These are phyloP conservation scores for Aphrocallistes beatrix DNA, from an alignment of 37 sponge, comb jelly and placozoan species.

Conservation along the genomic window DNA sequence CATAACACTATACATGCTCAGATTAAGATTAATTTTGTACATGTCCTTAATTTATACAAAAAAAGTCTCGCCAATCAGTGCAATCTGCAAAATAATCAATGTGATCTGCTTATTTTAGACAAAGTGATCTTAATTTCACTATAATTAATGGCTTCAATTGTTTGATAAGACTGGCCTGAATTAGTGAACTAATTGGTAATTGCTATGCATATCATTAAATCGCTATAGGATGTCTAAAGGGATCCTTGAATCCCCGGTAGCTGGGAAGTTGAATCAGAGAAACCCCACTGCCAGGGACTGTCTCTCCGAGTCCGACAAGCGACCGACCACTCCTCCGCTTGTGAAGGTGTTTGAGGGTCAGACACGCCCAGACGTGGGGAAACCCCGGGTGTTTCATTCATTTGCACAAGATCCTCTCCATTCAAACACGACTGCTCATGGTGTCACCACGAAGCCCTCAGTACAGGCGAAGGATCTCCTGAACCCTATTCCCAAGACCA, in stretches of 20 bases:
- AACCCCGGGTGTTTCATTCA: constrained; percentile 32
- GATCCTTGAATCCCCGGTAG: background rate
- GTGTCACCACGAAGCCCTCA: constrained; percentile 58
- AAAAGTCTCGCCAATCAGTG: too few relatives aligned
- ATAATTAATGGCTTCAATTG: too few relatives aligned
- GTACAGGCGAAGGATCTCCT: constrained; percentile 54
- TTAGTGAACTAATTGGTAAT: too few relatives aligned
- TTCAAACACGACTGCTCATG: constrained; percentile 33
- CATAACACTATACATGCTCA: too few relatives aligned
- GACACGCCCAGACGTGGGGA: constrained; percentile 57
- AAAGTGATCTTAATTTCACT: too few relatives aligned
- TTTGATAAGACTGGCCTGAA: too few relatives aligned
- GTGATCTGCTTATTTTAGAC: too few relatives aligned
- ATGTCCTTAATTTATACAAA: too few relatives aligned
- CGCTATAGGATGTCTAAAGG: too few relatives aligned
- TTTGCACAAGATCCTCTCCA: constrained; percentile 30
- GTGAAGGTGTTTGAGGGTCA: constrained; percentile 41
- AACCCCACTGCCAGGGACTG: background rate
- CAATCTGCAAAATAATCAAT: too few relatives aligned
- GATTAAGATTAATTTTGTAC: too few relatives aligned
- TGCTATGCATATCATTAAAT: too few relatives aligned
- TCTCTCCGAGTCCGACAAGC: background rate
- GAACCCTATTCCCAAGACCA: constrained; percentile 63
- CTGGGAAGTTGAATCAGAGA: background rate
- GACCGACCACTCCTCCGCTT: constrained; percentile 31